Percentiles rank a stretch among this genome's conserved stretches.
phyloP scores from a whole-genome alignment of 2,888 invertebrate species.

The Arctia plantaginis region DNA sequence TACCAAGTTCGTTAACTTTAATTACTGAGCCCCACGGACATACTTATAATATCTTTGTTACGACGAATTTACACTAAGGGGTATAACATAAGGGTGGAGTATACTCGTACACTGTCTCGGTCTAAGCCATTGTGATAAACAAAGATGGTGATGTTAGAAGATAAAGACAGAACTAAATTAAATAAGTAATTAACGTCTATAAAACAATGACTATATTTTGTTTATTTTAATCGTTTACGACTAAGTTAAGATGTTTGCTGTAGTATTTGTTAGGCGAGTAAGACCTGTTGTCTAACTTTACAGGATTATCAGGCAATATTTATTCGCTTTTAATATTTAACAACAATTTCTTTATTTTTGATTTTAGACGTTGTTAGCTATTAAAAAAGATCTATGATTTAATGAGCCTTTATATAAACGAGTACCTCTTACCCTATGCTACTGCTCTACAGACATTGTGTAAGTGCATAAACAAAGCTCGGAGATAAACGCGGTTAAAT shows the following conservation, averaged over 20 bases:
- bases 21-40: conserved; percentile 66
- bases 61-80: conserved; percentile 44
- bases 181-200: conserved; percentile 34
- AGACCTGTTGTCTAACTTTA: neutral
- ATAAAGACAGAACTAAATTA: conserved; percentile 39
- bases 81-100: conserved; percentile 35
- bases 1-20: conserved; percentile 72
- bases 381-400: no score
- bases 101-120: conserved; percentile 27
- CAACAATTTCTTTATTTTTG: no score
- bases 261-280: conserved; percentile 2
- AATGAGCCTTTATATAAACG: no score
- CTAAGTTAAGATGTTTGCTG: conserved; percentile 11
- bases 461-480: no score
- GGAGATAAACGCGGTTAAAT: no score
- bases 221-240: conserved; percentile 32
- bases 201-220: conserved; percentile 37
- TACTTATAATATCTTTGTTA: conserved; percentile 63
- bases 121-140: conserved; percentile 5
- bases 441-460: no score
- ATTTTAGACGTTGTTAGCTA: no score
- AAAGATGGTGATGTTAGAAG: conserved; percentile 20
- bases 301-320: neutral
- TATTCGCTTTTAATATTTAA: neutral
- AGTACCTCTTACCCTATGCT: no score